phyloP scores from a whole-genome alignment of 2,888 invertebrate genomes.

The Anagyrus pseudococci region DNA sequence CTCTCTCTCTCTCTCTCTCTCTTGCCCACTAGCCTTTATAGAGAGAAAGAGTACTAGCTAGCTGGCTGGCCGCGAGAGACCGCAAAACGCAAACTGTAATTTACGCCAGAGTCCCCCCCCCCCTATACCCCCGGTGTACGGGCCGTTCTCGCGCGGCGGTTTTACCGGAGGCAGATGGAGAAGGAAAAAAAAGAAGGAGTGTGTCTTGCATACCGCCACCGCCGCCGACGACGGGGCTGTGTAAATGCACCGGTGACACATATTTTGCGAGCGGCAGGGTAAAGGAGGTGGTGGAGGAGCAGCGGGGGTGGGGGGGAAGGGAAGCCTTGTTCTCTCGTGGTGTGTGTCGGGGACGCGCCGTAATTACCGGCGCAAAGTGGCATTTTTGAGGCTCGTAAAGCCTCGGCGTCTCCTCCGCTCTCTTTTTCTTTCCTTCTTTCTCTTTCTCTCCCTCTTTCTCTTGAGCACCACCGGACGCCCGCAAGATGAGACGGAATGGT shows the following conservation, averaged over 20 bases:
- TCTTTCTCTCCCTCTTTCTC: slow-evolving; percentile 3
- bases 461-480: background rate
- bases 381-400: background rate
- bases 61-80: slow-evolving; percentile 2
- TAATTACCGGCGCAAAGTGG: background rate
- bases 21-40: too few species aligned
- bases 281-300: background rate
- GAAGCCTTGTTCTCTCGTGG: background rate
- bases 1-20: background rate
- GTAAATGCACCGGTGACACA: slow-evolving; percentile 33
- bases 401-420: background rate
- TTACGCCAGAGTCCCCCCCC: slow-evolving; percentile 14
- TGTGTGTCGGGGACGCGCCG: background rate
- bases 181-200: background rate
- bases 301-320: background rate
- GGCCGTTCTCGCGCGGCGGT: background rate
- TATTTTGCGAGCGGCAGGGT: too few species aligned
- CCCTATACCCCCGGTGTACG: background rate
- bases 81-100: slow-evolving; percentile 38
- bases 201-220: too few species aligned
- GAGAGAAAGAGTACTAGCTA: too few species aligned
- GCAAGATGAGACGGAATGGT: background rate
- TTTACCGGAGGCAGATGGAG: background rate
- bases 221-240: background rate
- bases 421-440: background rate